Conservation (phyloP, 1,140 invertebrate species). For the Bacillus rossius region DNA sequence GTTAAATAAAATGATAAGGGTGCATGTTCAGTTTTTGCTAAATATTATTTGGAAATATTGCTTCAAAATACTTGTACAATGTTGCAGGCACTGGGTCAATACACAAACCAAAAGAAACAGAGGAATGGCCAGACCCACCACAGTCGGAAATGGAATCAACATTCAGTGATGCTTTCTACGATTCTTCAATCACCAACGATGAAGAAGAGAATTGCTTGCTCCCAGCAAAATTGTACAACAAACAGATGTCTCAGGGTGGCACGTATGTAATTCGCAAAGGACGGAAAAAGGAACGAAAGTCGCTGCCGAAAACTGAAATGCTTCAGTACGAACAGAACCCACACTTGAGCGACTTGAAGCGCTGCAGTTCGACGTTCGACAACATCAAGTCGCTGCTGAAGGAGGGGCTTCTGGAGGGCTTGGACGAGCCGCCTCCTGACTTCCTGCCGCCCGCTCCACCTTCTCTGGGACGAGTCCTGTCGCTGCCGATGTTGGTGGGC, state of each 20-base stretch:
- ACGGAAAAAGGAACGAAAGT: conserved; percentile 50
- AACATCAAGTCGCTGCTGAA: conserved; percentile 68
- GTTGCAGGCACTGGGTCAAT: conserved; percentile 28
- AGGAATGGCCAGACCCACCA: conserved; percentile 61
- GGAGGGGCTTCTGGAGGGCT: conserved; percentile 53
- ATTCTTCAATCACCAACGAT: conserved; percentile 11
- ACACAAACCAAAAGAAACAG: conserved; percentile 48
- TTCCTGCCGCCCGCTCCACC: conserved; percentile 49
- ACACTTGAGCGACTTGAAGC: conserved; percentile 53
- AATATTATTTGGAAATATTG: too few species aligned
- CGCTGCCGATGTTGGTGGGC: conserved; percentile 53
- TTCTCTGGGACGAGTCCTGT: conserved; percentile 58
- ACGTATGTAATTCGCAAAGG: conserved; percentile 66
- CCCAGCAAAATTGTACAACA: conserved; percentile 38
- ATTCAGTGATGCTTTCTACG: conserved; percentile 51
- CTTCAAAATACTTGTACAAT: neutral
- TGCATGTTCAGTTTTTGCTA: too few species aligned
- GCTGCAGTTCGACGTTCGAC: conserved; percentile 71
- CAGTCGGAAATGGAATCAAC: conserved; percentile 57
- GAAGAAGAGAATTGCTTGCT: conserved; percentile 44
- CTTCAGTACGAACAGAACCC: conserved; percentile 44
- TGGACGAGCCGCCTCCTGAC: conserved; percentile 47
- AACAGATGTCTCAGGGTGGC: conserved; percentile 56
- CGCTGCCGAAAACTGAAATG: conserved; percentile 29
- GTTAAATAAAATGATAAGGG: too few species aligned